Conservation (phyloP, 2,113 vertebrate genomes). For the Motacilla alba region DNA sequence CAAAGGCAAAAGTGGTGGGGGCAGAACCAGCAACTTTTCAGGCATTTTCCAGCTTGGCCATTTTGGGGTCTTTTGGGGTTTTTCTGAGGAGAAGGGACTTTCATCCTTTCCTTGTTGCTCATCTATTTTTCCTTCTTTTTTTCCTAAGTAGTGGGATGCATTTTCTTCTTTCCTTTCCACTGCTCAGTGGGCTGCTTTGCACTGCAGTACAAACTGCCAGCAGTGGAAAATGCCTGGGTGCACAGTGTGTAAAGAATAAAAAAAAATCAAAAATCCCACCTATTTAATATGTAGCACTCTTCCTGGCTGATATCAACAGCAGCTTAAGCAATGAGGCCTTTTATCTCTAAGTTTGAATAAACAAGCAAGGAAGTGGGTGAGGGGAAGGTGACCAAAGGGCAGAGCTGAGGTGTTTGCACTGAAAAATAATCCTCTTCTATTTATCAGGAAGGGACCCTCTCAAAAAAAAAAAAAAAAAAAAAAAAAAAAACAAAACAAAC, state of each 20-base stretch:
- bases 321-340: neutral
- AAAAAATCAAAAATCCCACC: neutral
- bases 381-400: neutral
- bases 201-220: neutral
- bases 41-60: neutral
- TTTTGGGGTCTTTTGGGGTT: neutral
- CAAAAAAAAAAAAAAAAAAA: neutral
- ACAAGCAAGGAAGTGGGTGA: neutral
- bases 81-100: neutral
- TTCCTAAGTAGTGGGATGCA: neutral
- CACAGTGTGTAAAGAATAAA: neutral
- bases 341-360: neutral
- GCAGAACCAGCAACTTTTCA: neutral
- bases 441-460: neutral
- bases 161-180: neutral
- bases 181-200: neutral
- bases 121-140: neutral
- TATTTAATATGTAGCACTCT: neutral
- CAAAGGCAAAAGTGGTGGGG: neutral
- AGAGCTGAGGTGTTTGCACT: neutral
- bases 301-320: neutral
- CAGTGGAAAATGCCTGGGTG: neutral
- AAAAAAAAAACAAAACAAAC: no score
- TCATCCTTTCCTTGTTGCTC: neutral
- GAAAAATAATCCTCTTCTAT: neutral